Conservation (phyloP, 2,888 invertebrate species). For the Drosophila quinaria region DNA sequence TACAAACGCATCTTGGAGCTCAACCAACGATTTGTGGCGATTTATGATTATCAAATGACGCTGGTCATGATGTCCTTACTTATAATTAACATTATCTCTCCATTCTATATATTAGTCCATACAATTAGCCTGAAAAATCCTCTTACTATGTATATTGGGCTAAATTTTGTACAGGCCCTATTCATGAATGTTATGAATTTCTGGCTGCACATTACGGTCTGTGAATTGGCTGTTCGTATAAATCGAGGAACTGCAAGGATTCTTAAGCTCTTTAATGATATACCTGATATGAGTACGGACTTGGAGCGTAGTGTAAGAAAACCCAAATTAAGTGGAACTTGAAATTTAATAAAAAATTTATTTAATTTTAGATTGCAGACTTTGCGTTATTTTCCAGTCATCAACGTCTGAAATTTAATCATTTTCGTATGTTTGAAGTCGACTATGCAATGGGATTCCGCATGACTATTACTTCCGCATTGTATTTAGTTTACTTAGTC, state of each 20-base stretch:
- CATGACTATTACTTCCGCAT: too few species aligned
- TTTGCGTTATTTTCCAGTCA: conserved; percentile 54
- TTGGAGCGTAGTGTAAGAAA: conserved; percentile 40
- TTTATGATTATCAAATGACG: too few species aligned
- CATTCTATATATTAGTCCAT: conserved; percentile 44
- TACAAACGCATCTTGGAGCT: too few species aligned
- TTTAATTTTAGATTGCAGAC: conserved; percentile 37
- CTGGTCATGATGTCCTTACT: conserved; percentile 13
- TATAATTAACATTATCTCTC: conserved; percentile 42
- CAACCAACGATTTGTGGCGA: too few species aligned
- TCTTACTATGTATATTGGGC: neutral
- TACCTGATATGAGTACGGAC: neutral
- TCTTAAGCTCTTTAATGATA: conserved; percentile 40
- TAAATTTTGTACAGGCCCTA: conserved; percentile 22
- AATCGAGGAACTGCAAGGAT: conserved; percentile 34
- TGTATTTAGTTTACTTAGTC: too few species aligned
- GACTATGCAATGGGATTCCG: conserved; percentile 34
- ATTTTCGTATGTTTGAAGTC: conserved; percentile 49
- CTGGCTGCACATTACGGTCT: conserved; percentile 50
- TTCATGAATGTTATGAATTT: conserved; percentile 50
- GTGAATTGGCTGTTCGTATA: conserved; percentile 38
- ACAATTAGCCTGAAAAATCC: conserved; percentile 22
- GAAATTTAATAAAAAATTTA: neutral
- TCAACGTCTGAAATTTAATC: conserved; percentile 29
- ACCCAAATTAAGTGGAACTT: neutral